Conservation (phyloP, 2,888 invertebrate genomes). For the Odontomyia ornata region DNA sequence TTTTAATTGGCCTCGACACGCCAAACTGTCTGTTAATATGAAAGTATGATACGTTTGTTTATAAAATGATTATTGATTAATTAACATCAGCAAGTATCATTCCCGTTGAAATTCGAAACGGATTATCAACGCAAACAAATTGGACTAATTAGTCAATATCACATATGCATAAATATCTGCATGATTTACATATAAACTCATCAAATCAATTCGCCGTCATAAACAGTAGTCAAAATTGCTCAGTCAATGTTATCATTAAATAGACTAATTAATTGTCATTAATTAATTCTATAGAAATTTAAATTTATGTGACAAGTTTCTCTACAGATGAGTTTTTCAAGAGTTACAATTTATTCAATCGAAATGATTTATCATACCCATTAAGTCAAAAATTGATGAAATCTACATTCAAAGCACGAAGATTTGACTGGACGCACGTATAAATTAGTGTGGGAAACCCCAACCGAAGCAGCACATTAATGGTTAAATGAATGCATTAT, state of each 20-base stretch:
- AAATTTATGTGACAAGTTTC: slow-evolving; percentile 16
- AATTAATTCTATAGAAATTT: slow-evolving; percentile 7
- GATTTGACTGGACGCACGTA: background rate
- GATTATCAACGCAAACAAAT: too few relatives aligned
- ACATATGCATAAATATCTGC: background rate
- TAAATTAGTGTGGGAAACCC: background rate
- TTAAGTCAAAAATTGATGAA: background rate
- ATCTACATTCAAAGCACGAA: too few relatives aligned
- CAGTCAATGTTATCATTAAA: background rate
- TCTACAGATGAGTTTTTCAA: background rate
- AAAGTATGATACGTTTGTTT: too few relatives aligned
- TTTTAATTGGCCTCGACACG: too few relatives aligned
- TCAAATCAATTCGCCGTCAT: background rate
- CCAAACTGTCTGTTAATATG: too few relatives aligned
- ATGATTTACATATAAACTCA: background rate
- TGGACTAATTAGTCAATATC: background rate
- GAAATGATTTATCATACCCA: slow-evolving; percentile 6
- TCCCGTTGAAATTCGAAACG: too few relatives aligned
- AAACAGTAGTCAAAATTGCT: background rate
- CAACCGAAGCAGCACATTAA: background rate
- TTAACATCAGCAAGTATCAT: too few relatives aligned
- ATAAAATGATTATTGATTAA: too few relatives aligned
- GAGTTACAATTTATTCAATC: background rate
- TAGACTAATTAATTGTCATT: slow-evolving; percentile 6
- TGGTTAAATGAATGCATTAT: background rate